These are phyloP conservation scores for Tursiops truncatus DNA, from an alignment of 2,113 vertebrate species.

Conservation along the genomic window DNA sequence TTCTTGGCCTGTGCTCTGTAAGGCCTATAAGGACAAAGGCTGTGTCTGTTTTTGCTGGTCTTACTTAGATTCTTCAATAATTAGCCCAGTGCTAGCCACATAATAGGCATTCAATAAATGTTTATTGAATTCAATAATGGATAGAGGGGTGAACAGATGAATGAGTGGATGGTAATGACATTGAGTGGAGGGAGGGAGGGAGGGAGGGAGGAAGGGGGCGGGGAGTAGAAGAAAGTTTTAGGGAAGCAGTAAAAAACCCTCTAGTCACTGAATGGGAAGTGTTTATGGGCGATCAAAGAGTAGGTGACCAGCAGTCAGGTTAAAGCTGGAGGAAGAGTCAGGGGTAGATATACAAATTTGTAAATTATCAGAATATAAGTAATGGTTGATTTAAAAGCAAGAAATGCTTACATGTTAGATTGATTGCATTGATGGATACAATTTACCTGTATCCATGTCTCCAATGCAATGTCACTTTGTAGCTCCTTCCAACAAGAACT, in stretches of 20 bases:
- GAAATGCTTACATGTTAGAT: background rate
- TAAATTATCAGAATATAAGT: background rate
- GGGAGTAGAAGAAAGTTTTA: background rate
- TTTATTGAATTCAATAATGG: background rate
- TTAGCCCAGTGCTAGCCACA: background rate
- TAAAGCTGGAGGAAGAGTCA: background rate
- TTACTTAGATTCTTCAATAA: background rate
- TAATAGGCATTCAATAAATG: background rate
- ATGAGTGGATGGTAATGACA: background rate
- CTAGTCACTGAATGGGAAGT: background rate
- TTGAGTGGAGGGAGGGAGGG: background rate
- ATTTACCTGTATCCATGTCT: background rate
- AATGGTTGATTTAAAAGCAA: background rate
- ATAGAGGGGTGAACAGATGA: background rate
- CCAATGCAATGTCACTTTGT: background rate
- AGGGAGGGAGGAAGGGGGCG: background rate
- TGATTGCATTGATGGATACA: background rate
- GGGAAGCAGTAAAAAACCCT: background rate
- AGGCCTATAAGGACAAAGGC: background rate
- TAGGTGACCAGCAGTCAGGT: background rate
- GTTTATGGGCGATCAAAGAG: background rate
- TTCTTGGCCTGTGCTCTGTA: background rate
- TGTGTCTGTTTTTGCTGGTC: background rate
- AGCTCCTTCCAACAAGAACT: background rate
- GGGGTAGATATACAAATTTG: background rate